Evolutionary conservation across 2,797 vertebrate genomes (phyloP), one percentile per base, ranked within the genome.

Genomic region (Pseudochromis fuscus): DNA sequence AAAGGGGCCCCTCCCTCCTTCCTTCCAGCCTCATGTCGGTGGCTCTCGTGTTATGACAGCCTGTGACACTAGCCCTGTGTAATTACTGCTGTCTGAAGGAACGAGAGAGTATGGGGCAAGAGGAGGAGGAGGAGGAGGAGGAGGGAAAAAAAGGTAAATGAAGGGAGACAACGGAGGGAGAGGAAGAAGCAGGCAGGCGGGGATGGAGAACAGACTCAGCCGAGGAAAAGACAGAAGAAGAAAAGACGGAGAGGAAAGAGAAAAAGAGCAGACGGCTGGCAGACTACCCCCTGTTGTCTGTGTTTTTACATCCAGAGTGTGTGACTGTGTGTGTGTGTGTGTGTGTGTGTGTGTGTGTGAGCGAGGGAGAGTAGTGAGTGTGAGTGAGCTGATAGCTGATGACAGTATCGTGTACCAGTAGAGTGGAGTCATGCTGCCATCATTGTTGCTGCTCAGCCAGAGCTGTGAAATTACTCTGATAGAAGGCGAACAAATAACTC

Each of bases 71-170:
- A 52, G 67, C 58, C 40, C 68, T 25, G 82, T 65, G 75, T 87
- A 85, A 88, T 91, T 88, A 90, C 67, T 70, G 67, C 77, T 72
- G 65, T 83, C 79, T 87, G 77, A 77, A 74, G 67, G 44, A 75
- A 68, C 50, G 8, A 71, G 75, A 61, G 67, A 33, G 72, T 31
- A 68, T 63, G 77, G 73, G 61, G 75, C 49, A 69, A 31, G 23
- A 51, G 12, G 72, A 23, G 49, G n/a, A 56, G 31, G 33, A 31
- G 42, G 16, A 21, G 18, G 42, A 23, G 42, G 35, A 59, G 38
- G 38, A n/a, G 8, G 24, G 4, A 10, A 16, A 44, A 57, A 21
- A 52, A 52, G 51, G 28, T 35, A 57, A 57, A 67, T 40, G 70
- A 71, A 56, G 31, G 53, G 50, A 58, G 38, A 57, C 23, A 3